Evolutionary conservation across 1,140 invertebrate species (phyloP).

Genomic region (Mercenaria mercenaria): DNA sequence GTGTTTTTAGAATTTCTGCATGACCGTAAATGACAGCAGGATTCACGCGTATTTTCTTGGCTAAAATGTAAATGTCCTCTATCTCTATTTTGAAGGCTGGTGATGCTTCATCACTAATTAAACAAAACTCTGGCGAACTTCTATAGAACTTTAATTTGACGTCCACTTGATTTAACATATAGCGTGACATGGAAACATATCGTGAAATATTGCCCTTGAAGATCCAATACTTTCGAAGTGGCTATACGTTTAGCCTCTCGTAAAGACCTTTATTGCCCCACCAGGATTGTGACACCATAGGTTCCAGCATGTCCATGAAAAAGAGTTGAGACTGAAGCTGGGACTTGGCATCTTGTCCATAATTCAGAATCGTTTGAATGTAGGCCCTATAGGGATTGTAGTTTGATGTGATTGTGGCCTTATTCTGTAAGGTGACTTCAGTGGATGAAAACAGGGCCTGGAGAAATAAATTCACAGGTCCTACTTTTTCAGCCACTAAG

Average conservation of each 20-base stretch:
- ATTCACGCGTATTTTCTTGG: conserved; percentile 21
- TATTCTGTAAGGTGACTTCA: conserved; percentile 50
- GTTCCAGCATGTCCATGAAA: background rate
- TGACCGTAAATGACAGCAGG: conserved; percentile 26
- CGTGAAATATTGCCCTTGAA: conserved; percentile 11
- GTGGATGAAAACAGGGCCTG: conserved; percentile 55
- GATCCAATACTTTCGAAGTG: background rate
- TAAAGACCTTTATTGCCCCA: conserved; percentile 24
- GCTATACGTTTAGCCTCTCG: background rate
- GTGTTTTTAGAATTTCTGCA: conserved; percentile 12
- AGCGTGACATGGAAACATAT: conserved; percentile 58
- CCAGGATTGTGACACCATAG: background rate
- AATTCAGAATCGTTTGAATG: conserved; percentile 22
- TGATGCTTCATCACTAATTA: background rate
- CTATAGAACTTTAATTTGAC: conserved; percentile 48
- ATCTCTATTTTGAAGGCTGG: conserved; percentile 5
- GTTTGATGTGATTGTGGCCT: conserved; percentile 31
- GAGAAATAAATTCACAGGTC: conserved; percentile 56
- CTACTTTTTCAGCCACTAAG: conserved; percentile 43
- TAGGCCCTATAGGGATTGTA: conserved; percentile 62
- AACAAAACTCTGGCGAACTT: background rate
- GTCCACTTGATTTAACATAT: conserved; percentile 45
- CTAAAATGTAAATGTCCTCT: conserved; percentile 27
- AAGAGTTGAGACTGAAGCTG: conserved; percentile 15
- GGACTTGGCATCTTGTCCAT: background rate